phyloP scores from a whole-genome alignment of 53 echinoderm and acorn worm species.

The Zoroaster sp. region DNA sequence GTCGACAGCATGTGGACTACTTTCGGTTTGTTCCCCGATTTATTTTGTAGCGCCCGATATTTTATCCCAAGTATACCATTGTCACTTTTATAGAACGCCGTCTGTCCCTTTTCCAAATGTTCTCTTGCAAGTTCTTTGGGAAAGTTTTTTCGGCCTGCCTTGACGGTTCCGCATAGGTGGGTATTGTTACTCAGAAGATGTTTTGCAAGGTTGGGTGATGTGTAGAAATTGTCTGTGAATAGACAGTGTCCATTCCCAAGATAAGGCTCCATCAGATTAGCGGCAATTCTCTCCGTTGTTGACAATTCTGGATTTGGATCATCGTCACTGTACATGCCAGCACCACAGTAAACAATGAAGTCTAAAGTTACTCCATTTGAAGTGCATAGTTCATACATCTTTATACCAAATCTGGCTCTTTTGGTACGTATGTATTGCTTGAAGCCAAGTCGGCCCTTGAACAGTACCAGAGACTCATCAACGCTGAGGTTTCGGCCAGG shows the following conservation, averaged over 20 bases:
- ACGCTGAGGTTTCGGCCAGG: conserved; percentile 22
- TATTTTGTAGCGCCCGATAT: conserved; percentile 27
- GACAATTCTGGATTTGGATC: neutral
- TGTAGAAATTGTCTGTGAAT: conserved; percentile 39
- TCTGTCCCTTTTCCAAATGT: conserved; percentile 27
- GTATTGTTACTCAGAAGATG: conserved; percentile 20
- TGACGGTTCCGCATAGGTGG: conserved; percentile 53
- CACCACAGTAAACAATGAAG: conserved; percentile 36
- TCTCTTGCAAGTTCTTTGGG: conserved; percentile 5
- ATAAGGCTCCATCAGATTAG: conserved; percentile 54
- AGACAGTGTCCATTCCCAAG: conserved; percentile 48
- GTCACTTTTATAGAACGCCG: neutral
- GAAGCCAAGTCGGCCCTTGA: conserved; percentile 57
- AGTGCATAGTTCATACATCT: conserved; percentile 53
- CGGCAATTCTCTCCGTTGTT: conserved; percentile 34
- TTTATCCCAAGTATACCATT: conserved; percentile 28
- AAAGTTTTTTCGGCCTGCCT: conserved; percentile 12
- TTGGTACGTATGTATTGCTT: conserved; percentile 52
- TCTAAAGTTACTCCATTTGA: conserved; percentile 34
- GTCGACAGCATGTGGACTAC: conserved; percentile 43
- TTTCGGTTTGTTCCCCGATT: neutral
- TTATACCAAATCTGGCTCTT: conserved; percentile 56
- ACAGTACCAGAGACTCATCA: conserved; percentile 58
- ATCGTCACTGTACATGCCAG: conserved; percentile 1
- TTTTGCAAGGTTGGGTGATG: conserved; percentile 18